Evolutionary conservation across 2,113 vertebrate species (phyloP).

Genomic region (Bettongia penicillata): DNA sequence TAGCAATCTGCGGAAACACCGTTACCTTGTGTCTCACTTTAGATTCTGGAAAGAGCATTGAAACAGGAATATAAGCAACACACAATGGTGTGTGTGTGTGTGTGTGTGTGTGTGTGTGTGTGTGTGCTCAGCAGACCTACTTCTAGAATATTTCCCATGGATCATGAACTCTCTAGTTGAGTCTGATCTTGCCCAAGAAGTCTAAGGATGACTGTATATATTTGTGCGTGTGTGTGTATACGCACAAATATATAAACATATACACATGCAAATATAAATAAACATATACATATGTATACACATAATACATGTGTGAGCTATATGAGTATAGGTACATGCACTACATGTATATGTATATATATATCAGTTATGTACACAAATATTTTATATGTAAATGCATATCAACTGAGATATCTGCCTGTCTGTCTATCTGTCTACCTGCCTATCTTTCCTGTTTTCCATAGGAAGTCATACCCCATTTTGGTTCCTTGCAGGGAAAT

Average conservation of each 20-base stretch:
- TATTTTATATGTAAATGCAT: not conserved
- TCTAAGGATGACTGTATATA: not conserved
- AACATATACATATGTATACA: not conserved
- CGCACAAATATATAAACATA: not conserved
- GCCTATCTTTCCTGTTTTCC: not conserved
- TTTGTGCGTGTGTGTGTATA: not conserved
- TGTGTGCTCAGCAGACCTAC: not conserved
- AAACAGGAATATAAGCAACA: not conserved
- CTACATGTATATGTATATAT: not conserved
- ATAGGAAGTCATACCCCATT: not conserved
- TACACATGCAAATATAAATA: not conserved
- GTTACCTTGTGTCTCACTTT: not conserved
- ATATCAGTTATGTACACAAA: not conserved
- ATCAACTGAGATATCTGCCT: not conserved
- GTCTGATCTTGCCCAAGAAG: not conserved
- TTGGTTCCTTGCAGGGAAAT: not conserved
- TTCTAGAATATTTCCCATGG: not conserved
- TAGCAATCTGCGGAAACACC: not conserved
- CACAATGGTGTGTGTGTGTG: not conserved
- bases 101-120: not conserved
- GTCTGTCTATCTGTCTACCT: not conserved
- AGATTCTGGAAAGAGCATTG: not conserved
- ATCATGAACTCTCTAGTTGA: not conserved
- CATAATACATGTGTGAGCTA: not conserved
- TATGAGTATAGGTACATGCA: not conserved